These are phyloP conservation scores for Aspiorhynchus laticeps DNA, from an alignment of 2,113 vertebrate genomes.

Conservation along the genomic window DNA sequence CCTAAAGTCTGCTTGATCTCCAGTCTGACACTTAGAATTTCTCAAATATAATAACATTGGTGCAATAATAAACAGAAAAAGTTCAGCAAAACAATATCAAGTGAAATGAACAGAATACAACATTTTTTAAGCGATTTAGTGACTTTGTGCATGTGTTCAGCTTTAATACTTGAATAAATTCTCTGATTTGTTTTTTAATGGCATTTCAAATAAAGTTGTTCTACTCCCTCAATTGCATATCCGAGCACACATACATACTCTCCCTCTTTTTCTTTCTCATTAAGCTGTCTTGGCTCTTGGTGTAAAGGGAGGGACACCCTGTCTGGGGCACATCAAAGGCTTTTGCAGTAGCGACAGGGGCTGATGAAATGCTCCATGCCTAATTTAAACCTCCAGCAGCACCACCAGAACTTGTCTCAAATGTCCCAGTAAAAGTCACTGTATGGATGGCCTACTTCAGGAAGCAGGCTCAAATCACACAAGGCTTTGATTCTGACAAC, in stretches of 20 bases:
- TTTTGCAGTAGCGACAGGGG: neutral
- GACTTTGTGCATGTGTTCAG: neutral
- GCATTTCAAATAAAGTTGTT: neutral
- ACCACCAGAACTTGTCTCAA: neutral
- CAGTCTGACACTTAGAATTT: neutral
- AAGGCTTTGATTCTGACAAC: slow-evolving; percentile 2
- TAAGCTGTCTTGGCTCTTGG: slow-evolving; percentile 18
- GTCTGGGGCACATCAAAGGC: slow-evolving; percentile 22
- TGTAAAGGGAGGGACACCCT: slow-evolving; percentile 14
- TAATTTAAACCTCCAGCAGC: slow-evolving; percentile 35
- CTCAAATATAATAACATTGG: neutral
- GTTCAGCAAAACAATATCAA: neutral
- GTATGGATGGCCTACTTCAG: slow-evolving; percentile 43
- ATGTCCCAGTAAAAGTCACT: slow-evolving; percentile 17
- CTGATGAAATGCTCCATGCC: slow-evolving; percentile 39
- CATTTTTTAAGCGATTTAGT: neutral
- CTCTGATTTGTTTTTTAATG: neutral
- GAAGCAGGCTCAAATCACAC: slow-evolving; percentile 35
- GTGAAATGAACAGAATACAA: neutral
- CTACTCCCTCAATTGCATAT: neutral
- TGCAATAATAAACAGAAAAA: neutral
- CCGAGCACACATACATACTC: neutral
- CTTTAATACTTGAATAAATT: neutral
- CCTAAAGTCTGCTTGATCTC: neutral
- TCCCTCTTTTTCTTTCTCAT: slow-evolving; percentile 11